phyloP scores from a whole-genome alignment of 2,888 invertebrate species.

The Dendrolimus houi region DNA sequence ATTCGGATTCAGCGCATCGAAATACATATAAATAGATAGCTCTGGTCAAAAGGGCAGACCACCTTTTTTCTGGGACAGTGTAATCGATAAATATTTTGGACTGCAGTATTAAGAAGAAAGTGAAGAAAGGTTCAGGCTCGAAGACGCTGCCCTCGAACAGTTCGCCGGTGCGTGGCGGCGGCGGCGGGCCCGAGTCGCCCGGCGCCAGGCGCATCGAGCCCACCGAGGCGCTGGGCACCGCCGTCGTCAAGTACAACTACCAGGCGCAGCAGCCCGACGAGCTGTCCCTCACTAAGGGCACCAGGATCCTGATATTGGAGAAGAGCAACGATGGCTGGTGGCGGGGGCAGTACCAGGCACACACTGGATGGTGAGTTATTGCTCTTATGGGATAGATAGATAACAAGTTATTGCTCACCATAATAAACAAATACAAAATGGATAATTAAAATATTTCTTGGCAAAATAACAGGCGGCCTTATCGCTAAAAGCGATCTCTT shows the following conservation, averaged over 20 bases:
- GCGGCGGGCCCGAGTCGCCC: slow-evolving; percentile 79
- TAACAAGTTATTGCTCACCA: no score
- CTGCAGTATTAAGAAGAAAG: slow-evolving; percentile 88
- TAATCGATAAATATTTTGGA: no score
- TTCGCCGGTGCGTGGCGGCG: slow-evolving; percentile 84
- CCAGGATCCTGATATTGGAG: slow-evolving; percentile 94
- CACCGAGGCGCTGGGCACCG: slow-evolving; percentile 90
- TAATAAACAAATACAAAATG: no score
- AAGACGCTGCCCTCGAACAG: slow-evolving; percentile 91
- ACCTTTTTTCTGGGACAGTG: no score
- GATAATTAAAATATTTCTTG: no score
- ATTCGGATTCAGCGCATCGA: no score
- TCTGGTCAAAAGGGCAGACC: no score
- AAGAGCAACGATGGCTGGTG: slow-evolving; percentile 99
- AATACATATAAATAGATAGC: no score
- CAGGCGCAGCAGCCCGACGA: slow-evolving; percentile 97
- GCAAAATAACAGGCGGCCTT: no score
- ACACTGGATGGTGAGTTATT: slow-evolving; percentile 69
- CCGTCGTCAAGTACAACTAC: slow-evolving; percentile 97
- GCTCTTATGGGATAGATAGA: slow-evolving; percentile 10
- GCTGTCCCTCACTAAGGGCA: slow-evolving; percentile 94
- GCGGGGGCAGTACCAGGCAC: slow-evolving; percentile 88
- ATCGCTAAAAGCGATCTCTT: no score
- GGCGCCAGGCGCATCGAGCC: slow-evolving; percentile 88
- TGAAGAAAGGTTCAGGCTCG: slow-evolving; percentile 87